Conservation (phyloP, 2,888 invertebrate genomes). For the Hirtodrosophila duncani region DNA sequence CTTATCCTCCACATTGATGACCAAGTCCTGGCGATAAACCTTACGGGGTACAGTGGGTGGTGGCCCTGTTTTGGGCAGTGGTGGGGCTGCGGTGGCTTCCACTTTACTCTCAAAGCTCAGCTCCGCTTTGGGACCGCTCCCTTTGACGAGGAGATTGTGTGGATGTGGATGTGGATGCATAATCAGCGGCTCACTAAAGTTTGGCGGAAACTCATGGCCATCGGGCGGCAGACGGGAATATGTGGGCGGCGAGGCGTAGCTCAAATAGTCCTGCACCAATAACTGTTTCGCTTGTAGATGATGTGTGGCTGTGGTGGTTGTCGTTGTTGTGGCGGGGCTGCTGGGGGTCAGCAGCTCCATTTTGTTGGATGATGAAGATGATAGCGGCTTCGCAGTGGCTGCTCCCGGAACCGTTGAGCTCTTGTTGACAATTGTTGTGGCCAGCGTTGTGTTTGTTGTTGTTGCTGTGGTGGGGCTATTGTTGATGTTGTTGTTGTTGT, state of each 20-base stretch:
- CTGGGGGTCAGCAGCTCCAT: constrained; percentile 75
- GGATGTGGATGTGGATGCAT: constrained; percentile 67
- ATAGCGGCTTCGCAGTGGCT: constrained; percentile 19
- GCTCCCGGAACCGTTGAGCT: constrained; percentile 14
- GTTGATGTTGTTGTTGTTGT: constrained; percentile 34
- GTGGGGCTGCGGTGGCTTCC: constrained; percentile 70
- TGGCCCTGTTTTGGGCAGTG: constrained; percentile 77
- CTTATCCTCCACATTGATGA: constrained; percentile 77
- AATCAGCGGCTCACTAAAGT: constrained; percentile 77
- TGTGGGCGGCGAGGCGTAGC: constrained; percentile 75
- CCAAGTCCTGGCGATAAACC: constrained; percentile 77
- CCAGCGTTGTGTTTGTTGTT: constrained; percentile 17
- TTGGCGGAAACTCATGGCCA: constrained; percentile 79
- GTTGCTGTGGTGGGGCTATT: constrained; percentile 23
- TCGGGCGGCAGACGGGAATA: constrained; percentile 78
- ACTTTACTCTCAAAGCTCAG: constrained; percentile 42
- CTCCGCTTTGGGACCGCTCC: constrained; percentile 27
- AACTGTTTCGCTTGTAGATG: constrained; percentile 66
- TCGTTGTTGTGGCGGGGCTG: constrained; percentile 33
- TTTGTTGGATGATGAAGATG: constrained; percentile 53
- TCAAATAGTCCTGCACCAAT: constrained; percentile 77
- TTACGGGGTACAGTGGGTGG: constrained; percentile 76
- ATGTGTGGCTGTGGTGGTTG: constrained; percentile 50
- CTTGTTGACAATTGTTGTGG: constrained; percentile 7
- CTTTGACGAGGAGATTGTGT: constrained; percentile 34